Base-by-base conservation (phyloP, 2,888 invertebrate species). In the Syrista parreyssii region DNA sequence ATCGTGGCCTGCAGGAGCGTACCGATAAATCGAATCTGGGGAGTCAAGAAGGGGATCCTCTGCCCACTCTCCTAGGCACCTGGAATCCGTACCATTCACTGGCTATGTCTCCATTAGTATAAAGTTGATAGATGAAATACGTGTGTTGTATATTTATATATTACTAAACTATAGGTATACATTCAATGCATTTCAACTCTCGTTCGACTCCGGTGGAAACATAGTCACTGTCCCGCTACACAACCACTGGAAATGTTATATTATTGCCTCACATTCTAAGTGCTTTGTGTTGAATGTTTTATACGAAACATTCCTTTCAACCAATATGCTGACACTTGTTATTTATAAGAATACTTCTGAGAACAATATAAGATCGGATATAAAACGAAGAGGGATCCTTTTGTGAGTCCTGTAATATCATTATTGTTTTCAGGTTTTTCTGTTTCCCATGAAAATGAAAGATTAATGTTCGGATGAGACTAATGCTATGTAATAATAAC, bases 1-100 rank as follows among this genome's bases (percentile, higher is more conserved):
- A 72, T 76, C 78, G 78, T 78, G 76, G 76, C 78, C 72, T 73
- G 71, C 78, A 78, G 78, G 74, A 78, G 78, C 76, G 78, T 78
- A 78, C 32, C 76, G 75, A 68, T 40, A 36, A 74, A 76, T 68
- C 31, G 36, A 73, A 73, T 31, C 55, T 30, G 35, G 33, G 74
- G 74, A 30, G 74, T 23, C 31, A 71, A 71, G 6, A 32, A 12
- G 71, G 71, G 71, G 71, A 31, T 30, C 35, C 34, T 75, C 9
- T 33, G 32, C 77, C 75, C 69, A 40, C 75, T 74, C 75, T 34
- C 31, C 36, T 35, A 68, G 73, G n/a, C 68, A 68, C 15, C 36
- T 55, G 23, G 23, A n/a, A 75, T 75, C 32, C 15, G n/a, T 74
- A 68, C 40, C 30, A 36, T 68, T 74, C 33, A 12, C n/a, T n/a